These are phyloP conservation scores for Sardinella longiceps DNA, from an alignment of 2,797 vertebrate genomes.

Conservation along the genomic window DNA sequence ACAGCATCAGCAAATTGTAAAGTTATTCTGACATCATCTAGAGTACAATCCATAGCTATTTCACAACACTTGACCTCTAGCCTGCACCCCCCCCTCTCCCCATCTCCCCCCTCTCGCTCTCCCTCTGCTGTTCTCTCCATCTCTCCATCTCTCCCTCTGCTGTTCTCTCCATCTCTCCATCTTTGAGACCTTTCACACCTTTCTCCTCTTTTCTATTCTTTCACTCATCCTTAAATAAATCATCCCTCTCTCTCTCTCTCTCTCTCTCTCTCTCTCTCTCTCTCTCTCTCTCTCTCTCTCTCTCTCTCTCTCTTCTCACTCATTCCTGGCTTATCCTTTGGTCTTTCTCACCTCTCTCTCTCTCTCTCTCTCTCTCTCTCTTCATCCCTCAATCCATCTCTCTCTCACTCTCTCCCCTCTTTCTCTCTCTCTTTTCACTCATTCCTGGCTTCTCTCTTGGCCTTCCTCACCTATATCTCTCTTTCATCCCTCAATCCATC, in stretches of 20 bases:
- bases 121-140: background rate
- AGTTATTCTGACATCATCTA: background rate
- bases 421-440: background rate
- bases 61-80: background rate
- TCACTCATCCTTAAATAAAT: no score
- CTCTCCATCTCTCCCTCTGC: background rate
- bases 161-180: background rate
- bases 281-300: background rate
- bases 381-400: no score
- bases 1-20: background rate
- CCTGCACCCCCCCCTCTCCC: slow-evolving; percentile 24
- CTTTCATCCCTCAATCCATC: background rate
- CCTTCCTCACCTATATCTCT: no score
- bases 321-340: background rate
- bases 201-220: background rate
- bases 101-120: background rate
- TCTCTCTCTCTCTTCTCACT: background rate
- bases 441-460: no score
- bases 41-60: background rate
- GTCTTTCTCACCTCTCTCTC: background rate
- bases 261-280: background rate
- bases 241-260: no score
- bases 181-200: background rate
- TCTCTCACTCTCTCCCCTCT: background rate
- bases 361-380: background rate